These are phyloP conservation scores for Sylvia borin DNA, from an alignment of 2,797 vertebrate species.

Conservation along the genomic window DNA sequence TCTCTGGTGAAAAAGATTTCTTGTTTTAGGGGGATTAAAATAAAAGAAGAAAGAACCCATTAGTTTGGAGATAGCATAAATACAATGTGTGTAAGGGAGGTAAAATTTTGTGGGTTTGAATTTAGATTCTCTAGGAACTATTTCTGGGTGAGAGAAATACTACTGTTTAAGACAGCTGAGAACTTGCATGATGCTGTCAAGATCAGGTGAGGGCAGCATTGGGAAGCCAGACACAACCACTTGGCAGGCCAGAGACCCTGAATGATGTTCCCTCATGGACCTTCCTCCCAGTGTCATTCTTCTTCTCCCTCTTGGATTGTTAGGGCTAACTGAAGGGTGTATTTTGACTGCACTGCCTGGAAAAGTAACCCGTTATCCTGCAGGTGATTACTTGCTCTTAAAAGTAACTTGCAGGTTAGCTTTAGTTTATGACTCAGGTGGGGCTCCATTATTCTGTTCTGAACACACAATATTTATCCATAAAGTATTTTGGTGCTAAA, in stretches of 20 bases:
- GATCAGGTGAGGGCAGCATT: background rate
- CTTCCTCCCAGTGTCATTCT: background rate
- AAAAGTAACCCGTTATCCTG: background rate
- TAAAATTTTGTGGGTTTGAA: constrained; percentile 30
- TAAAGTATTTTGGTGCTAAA: background rate
- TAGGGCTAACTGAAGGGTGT: background rate
- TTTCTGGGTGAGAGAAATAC: constrained; percentile 2
- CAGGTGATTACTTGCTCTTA: background rate
- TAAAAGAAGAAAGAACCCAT: background rate
- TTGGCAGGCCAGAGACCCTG: background rate
- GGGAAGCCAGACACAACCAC: background rate
- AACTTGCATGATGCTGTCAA: background rate
- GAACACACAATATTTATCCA: background rate
- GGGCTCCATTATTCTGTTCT: background rate
- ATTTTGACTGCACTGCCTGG: background rate
- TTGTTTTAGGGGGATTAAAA: background rate
- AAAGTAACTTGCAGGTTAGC: background rate
- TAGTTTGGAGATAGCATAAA: background rate
- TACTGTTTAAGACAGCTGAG: background rate
- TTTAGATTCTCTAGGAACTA: constrained; percentile 11
- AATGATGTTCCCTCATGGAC: accelerated
- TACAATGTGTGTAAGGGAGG: background rate
- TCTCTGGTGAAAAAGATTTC: background rate
- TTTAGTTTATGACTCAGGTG: background rate
- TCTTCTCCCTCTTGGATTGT: background rate